Evolutionary conservation across 2,888 invertebrate species (phyloP).

Genomic region (Melinaea menophilus): DNA sequence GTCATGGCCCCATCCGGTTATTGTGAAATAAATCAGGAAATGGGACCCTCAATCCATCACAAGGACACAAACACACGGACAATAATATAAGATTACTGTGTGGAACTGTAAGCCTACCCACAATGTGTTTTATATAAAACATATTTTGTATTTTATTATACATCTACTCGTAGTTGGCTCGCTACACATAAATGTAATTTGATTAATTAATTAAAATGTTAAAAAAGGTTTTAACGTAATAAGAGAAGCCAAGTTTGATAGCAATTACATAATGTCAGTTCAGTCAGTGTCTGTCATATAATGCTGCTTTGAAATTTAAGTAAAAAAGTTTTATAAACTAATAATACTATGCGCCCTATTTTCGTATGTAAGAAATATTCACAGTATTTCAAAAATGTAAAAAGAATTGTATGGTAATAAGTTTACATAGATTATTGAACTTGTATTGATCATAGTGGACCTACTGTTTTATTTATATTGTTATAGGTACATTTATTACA

Average conservation of each 20-base stretch:
- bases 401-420: constrained; percentile 58
- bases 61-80: constrained; percentile 33
- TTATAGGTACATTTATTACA: constrained; percentile 64
- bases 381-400: constrained; percentile 70
- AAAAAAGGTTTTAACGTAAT: constrained; percentile 4
- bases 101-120: constrained; percentile 32
- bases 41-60: constrained; percentile 50
- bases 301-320: constrained; percentile 42
- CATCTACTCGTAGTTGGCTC: too few relatives aligned
- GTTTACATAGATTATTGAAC: not conserved
- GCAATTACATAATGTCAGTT: constrained; percentile 30
- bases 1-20: constrained; percentile 15
- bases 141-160: not conserved
- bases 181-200: not conserved
- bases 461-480: not conserved
- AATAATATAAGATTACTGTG: constrained; percentile 48
- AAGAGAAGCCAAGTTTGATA: constrained; percentile 10
- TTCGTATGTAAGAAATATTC: constrained; percentile 61
- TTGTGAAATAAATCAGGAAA: constrained; percentile 50
- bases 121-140: constrained; percentile 16
- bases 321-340: constrained; percentile 42
- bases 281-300: not conserved
- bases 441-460: not conserved
- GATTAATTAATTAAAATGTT: constrained; percentile 1
- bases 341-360: constrained; percentile 63